phyloP scores from a whole-genome alignment of 2,888 invertebrate genomes.

The Hesperia comma region DNA sequence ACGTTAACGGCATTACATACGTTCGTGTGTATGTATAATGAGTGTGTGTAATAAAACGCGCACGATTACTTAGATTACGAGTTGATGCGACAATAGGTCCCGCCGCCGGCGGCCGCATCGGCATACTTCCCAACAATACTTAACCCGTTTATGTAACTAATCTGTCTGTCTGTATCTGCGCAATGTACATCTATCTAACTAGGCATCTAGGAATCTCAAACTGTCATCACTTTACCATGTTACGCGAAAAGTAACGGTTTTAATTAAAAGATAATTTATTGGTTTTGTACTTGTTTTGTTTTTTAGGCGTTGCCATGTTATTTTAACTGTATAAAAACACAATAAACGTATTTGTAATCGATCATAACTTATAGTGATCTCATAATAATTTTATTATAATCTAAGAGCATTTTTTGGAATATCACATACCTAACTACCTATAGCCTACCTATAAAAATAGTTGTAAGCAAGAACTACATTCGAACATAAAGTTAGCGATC shows the following conservation, averaged over 20 bases:
- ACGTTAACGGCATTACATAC: slow-evolving; percentile 13
- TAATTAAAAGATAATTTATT: neutral
- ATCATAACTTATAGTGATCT: too few species aligned
- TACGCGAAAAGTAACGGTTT: neutral
- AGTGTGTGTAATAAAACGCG: slow-evolving; percentile 51
- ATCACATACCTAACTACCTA: too few species aligned
- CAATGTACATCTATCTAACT: slow-evolving; percentile 40
- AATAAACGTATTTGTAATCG: too few species aligned
- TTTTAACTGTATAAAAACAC: too few species aligned
- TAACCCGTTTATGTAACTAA: slow-evolving; percentile 52
- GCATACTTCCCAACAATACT: slow-evolving; percentile 54
- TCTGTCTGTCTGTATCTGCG: slow-evolving; percentile 34
- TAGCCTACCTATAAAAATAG: too few species aligned
- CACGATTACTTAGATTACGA: slow-evolving; percentile 46
- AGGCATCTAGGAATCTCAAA: slow-evolving; percentile 36
- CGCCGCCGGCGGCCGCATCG: slow-evolving; percentile 52
- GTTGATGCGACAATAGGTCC: slow-evolving; percentile 53
- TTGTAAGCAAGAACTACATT: too few species aligned
- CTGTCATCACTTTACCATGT: slow-evolving; percentile 27
- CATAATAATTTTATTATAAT: too few species aligned
- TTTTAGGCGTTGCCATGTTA: too few species aligned
- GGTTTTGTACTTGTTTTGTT: too few species aligned
- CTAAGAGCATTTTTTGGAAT: too few species aligned
- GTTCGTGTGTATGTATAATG: slow-evolving; percentile 44
- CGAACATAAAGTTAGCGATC: too few species aligned